Conservation (phyloP, 2,113 vertebrate species). For the Chaenocephalus aceratus region DNA sequence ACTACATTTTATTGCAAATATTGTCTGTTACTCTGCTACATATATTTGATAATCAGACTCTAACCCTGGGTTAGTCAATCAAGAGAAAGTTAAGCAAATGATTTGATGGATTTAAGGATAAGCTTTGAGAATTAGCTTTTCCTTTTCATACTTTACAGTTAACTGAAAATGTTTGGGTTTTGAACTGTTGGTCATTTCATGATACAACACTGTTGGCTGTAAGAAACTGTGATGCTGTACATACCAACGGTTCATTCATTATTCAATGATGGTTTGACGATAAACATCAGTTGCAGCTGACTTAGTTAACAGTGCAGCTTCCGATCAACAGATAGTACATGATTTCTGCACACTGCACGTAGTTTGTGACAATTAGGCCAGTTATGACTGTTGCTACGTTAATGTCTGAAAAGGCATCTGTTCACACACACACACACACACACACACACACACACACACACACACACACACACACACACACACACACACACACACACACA, state of each 20-base stretch:
- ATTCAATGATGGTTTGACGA: background rate
- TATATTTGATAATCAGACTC: background rate
- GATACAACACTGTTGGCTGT: background rate
- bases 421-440: background rate
- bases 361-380: constrained; percentile 21
- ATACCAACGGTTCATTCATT: background rate
- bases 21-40: too few relatives aligned
- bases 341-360: background rate
- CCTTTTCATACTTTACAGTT: background rate
- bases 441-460: background rate
- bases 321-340: background rate
- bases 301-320: background rate
- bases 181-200: background rate
- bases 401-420: constrained; percentile 57
- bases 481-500: background rate
- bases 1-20: too few relatives aligned
- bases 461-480: background rate
- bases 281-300: background rate
- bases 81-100: background rate
- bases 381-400: constrained; percentile 20
- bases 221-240: background rate
- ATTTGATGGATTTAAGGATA: background rate
- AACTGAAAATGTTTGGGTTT: background rate
- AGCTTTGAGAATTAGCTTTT: background rate
- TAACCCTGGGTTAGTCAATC: background rate